A percentile compares a stretch with the other conserved stretches of the same genome.
Conservation (phyloP, 2,888 invertebrate species). For the Lysandra bellargus region DNA sequence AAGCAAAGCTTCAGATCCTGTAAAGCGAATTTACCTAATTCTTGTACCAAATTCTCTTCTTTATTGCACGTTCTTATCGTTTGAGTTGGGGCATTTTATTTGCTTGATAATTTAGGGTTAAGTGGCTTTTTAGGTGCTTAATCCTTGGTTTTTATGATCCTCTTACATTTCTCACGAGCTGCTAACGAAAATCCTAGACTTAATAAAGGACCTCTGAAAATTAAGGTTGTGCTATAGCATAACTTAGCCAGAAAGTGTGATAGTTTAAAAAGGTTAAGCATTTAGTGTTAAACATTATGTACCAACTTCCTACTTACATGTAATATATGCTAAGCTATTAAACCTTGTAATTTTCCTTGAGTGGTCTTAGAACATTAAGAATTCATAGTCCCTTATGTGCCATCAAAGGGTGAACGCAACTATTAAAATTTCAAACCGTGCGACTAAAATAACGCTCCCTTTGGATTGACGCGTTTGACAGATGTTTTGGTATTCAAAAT, state of each 20-base stretch:
- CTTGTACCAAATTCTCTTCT: slow-evolving; percentile 9
- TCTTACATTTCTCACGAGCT: neutral
- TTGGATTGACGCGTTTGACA: slow-evolving; percentile 59
- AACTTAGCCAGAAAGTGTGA: neutral
- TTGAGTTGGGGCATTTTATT: slow-evolving; percentile 16
- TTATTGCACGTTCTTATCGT: slow-evolving; percentile 1
- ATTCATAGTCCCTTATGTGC: slow-evolving; percentile 62
- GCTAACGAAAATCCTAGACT: neutral
- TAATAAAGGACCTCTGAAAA: neutral
- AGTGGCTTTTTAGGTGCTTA: neutral
- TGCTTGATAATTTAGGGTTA: neutral
- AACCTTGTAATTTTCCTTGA: slow-evolving; percentile 29
- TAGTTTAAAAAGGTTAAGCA: neutral
- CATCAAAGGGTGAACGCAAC: slow-evolving; percentile 77
- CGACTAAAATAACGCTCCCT: slow-evolving; percentile 73
- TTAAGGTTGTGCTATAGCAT: neutral
- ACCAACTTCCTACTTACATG: neutral
- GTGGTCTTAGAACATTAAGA: slow-evolving; percentile 36
- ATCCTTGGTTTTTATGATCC: neutral
- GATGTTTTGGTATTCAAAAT: slow-evolving; percentile 47
- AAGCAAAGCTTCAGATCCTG: slow-evolving; percentile 7
- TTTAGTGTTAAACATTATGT: neutral
- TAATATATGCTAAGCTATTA: slow-evolving; percentile 20
- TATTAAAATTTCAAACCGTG: slow-evolving; percentile 79
- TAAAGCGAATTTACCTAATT: slow-evolving; percentile 19